A percentile compares a stretch with the other conserved stretches of the same genome.
Evolutionary conservation across 2,113 vertebrate species (phyloP).

Genomic region (Anguilla rostrata): DNA sequence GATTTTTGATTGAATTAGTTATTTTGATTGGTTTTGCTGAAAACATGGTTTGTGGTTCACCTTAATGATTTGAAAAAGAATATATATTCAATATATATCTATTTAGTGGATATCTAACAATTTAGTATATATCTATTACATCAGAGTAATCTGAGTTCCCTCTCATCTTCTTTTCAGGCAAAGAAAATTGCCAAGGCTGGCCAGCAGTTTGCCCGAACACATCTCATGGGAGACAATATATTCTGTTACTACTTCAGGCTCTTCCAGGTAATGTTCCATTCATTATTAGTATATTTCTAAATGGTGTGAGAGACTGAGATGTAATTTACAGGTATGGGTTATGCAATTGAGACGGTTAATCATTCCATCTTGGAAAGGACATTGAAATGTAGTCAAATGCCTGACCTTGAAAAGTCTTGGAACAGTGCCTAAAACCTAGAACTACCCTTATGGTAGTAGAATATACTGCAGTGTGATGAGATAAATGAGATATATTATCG

Average conservation of each 20-base stretch:
- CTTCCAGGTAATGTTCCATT: constrained; percentile 78
- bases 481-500: too few relatives aligned
- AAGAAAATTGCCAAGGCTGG: constrained; percentile 85
- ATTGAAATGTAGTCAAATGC: neutral
- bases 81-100: too few relatives aligned
- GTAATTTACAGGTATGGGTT: neutral
- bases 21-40: too few relatives aligned
- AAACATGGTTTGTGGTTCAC: too few relatives aligned
- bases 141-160: neutral
- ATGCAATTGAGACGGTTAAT: neutral
- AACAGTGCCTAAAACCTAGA: neutral
- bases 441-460: too few relatives aligned
- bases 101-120: too few relatives aligned
- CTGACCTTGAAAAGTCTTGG: neutral
- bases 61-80: too few relatives aligned
- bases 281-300: neutral
- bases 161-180: constrained; percentile 64
- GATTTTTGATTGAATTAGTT: too few relatives aligned
- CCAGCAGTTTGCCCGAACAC: constrained; percentile 87
- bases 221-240: constrained; percentile 88
- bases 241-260: constrained; percentile 97
- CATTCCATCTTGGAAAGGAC: neutral
- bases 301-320: neutral
- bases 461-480: too few relatives aligned
- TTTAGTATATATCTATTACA: too few relatives aligned